Evolutionary conservation across 1,140 invertebrate species (phyloP).

Genomic region (Scaptomyza pallida): DNA sequence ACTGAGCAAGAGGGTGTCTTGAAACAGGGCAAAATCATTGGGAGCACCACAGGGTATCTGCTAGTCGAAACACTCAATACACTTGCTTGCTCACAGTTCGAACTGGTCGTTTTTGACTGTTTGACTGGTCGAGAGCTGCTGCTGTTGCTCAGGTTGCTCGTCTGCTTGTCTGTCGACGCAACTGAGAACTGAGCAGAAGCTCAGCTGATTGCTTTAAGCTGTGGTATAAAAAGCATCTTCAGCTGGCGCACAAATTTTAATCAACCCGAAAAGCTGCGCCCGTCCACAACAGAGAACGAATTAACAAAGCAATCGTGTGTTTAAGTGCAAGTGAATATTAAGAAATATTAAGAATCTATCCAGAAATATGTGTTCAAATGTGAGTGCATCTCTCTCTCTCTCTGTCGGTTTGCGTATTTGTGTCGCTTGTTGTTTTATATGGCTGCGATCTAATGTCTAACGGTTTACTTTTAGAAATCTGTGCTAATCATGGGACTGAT

Average conservation of each 20-base stretch:
- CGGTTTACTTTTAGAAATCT: slow-evolving; percentile 48
- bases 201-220: slow-evolving; percentile 14
- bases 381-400: slow-evolving; percentile 15
- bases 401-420: neutral
- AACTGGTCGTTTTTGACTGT: slow-evolving; percentile 20
- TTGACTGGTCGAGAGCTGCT: slow-evolving; percentile 5
- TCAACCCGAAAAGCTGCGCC: slow-evolving; percentile 75
- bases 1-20: neutral
- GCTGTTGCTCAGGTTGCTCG: neutral
- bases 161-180: slow-evolving; percentile 3
- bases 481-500: slow-evolving; percentile 20
- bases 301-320: slow-evolving; percentile 1
- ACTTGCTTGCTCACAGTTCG: neutral
- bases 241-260: slow-evolving; percentile 79
- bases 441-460: slow-evolving; percentile 24
- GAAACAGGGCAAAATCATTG: no score
- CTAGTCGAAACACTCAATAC: neutral
- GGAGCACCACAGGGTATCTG: neutral
- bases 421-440: neutral
- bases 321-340: slow-evolving; percentile 3
- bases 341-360: neutral
- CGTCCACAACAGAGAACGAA: slow-evolving; percentile 52
- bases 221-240: slow-evolving; percentile 84
- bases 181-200: slow-evolving; percentile 33
- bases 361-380: slow-evolving; percentile 26